Conservation (phyloP, 2,888 invertebrate species). For the Elegia similella region DNA sequence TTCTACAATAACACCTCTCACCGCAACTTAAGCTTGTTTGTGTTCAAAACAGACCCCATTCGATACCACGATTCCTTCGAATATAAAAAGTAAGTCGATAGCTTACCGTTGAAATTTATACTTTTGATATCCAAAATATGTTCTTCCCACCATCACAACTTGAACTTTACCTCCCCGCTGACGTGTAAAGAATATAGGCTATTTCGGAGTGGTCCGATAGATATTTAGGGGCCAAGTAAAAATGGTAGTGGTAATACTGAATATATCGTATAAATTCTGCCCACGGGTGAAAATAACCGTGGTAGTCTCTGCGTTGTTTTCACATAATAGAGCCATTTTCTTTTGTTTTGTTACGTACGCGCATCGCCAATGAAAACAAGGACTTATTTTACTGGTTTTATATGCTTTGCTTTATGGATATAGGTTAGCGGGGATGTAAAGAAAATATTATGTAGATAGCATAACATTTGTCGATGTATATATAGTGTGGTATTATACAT, state of each 20-base stretch:
- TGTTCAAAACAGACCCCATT: constrained; percentile 75
- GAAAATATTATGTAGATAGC: constrained; percentile 25
- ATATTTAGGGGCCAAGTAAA: constrained; percentile 40
- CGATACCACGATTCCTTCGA: constrained; percentile 66
- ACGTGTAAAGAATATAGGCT: neutral
- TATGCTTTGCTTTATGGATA: constrained; percentile 53
- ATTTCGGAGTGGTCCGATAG: constrained; percentile 23
- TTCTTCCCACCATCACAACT: constrained; percentile 45
- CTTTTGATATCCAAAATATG: constrained; percentile 81
- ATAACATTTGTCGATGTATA: neutral
- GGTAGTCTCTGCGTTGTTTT: constrained; percentile 77
- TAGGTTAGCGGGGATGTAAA: constrained; percentile 41
- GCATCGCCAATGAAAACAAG: constrained; percentile 77
- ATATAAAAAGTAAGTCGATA: constrained; percentile 82
- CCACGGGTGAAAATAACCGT: constrained; percentile 79
- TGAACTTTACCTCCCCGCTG: constrained; percentile 33
- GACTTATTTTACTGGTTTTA: constrained; percentile 66
- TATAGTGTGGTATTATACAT: neutral
- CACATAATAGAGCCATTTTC: constrained; percentile 81
- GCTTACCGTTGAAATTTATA: constrained; percentile 79
- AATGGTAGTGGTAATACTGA: constrained; percentile 62
- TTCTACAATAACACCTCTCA: constrained; percentile 31
- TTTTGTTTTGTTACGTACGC: constrained; percentile 77
- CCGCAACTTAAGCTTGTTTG: constrained; percentile 61
- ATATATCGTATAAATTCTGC: constrained; percentile 79